A percentile compares a stretch with the other conserved stretches of the same genome.
These are phyloP conservation scores for Cynaeus angustus DNA, from an alignment of 2,888 invertebrate genomes.

Conservation along the genomic window DNA sequence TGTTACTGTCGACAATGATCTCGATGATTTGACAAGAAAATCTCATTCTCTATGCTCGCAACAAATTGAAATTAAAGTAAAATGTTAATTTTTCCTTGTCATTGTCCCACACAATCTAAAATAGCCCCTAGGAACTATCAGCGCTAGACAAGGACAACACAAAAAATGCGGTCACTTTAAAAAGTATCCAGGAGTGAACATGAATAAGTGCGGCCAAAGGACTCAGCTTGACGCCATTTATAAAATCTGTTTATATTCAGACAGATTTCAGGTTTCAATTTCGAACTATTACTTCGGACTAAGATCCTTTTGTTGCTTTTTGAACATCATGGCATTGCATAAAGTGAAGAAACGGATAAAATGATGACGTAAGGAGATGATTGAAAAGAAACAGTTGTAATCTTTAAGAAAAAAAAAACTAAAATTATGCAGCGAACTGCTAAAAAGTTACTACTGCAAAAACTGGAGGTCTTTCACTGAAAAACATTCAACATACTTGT, in stretches of 20 bases:
- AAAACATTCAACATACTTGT: too few relatives aligned
- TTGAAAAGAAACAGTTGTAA: too few relatives aligned
- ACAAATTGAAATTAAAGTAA: slow-evolving; percentile 57
- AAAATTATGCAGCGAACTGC: too few relatives aligned
- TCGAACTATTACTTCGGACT: slow-evolving; percentile 36
- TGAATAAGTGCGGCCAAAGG: slow-evolving; percentile 47
- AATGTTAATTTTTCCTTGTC: slow-evolving; percentile 55
- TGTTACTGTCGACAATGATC: slow-evolving; percentile 42
- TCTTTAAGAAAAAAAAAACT: too few relatives aligned
- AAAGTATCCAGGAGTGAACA: slow-evolving; percentile 51
- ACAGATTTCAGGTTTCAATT: slow-evolving; percentile 45
- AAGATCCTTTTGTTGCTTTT: slow-evolving; percentile 44
- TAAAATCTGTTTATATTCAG: slow-evolving; percentile 46
- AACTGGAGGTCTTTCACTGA: too few relatives aligned
- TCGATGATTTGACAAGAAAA: slow-evolving; percentile 53
- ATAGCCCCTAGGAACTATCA: slow-evolving; percentile 27
- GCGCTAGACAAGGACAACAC: slow-evolving; percentile 31
- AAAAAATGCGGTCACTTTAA: slow-evolving; percentile 47
- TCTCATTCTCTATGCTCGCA: slow-evolving; percentile 54
- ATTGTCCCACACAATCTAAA: slow-evolving; percentile 47
- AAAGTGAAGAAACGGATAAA: slow-evolving; percentile 1
- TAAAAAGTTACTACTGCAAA: too few relatives aligned
- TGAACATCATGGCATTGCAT: slow-evolving; percentile 31
- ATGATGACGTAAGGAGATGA: background rate
- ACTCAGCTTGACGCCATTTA: slow-evolving; percentile 50